Evolutionary conservation across 2,888 invertebrate species (phyloP).

Genomic region (Alentia gelatinosa): DNA sequence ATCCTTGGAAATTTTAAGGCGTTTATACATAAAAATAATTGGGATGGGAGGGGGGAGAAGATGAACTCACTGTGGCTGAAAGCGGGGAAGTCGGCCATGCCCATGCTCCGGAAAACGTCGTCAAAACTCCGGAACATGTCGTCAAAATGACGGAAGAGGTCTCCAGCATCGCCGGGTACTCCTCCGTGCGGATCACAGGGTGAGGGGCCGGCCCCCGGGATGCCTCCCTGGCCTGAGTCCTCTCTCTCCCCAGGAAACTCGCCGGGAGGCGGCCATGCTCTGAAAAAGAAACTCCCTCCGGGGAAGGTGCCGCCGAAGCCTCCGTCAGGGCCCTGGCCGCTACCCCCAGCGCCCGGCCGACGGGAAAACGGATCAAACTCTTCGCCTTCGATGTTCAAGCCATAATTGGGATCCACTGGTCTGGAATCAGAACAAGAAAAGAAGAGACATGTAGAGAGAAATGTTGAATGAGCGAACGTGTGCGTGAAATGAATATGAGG

Average conservation of each 20-base stretch:
- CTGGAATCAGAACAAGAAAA: no score
- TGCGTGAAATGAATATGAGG: no score
- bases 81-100: slow-evolving; percentile 39
- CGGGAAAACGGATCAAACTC: neutral
- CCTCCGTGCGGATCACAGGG: neutral
- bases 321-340: neutral
- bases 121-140: slow-evolving; percentile 42
- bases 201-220: neutral
- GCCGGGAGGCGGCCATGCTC: neutral
- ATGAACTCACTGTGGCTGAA: neutral
- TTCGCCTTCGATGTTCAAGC: neutral
- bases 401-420: neutral
- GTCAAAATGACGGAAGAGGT: slow-evolving; percentile 43
- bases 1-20: no score
- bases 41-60: neutral
- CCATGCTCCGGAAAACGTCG: slow-evolving; percentile 25
- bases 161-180: neutral
- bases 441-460: no score
- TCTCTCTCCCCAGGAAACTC: neutral
- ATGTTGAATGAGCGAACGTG: no score
- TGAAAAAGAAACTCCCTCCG: neutral
- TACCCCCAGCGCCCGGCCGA: neutral
- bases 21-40: no score
- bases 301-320: neutral
- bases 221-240: neutral